Percentiles rank a stretch among this genome's conserved stretches.
phyloP scores from a whole-genome alignment of 2,888 invertebrate genomes.

The Beris chalybata region DNA sequence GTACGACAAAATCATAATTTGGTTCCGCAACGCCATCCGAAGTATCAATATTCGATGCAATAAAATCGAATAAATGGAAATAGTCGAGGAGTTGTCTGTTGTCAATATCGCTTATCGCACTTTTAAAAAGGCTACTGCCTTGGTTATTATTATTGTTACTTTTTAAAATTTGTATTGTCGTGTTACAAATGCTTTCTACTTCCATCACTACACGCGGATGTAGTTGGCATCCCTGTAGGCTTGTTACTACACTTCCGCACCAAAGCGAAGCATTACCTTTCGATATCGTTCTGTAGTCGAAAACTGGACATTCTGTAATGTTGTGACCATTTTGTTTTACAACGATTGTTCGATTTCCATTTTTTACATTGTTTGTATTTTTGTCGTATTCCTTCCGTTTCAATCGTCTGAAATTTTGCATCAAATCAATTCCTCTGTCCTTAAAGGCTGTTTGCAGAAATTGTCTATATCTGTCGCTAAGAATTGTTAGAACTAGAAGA shows the following conservation, averaged over 20 bases:
- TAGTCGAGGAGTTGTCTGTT: constrained; percentile 41
- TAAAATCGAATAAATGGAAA: constrained; percentile 54
- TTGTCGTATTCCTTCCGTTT: constrained; percentile 30
- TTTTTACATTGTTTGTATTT: constrained; percentile 34
- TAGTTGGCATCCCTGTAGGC: constrained; percentile 12
- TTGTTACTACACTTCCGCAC: constrained; percentile 18
- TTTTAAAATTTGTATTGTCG: background rate
- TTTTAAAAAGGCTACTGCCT: background rate
- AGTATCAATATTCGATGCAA: constrained; percentile 39
- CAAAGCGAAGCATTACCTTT: constrained; percentile 29
- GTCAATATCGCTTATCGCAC: background rate
- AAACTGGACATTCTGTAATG: constrained; percentile 20
- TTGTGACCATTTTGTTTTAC: background rate
- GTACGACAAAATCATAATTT: constrained; percentile 55
- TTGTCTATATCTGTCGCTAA: constrained; percentile 55
- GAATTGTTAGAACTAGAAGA: constrained; percentile 54
- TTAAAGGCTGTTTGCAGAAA: constrained; percentile 49
- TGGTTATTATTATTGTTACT: constrained; percentile 1
- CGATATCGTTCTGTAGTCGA: constrained; percentile 37
- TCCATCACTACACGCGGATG: constrained; percentile 15
- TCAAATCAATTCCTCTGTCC: constrained; percentile 48
- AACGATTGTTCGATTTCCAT: constrained; percentile 8
- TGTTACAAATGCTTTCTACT: constrained; percentile 14
- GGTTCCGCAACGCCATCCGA: constrained; percentile 39
- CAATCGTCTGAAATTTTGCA: constrained; percentile 49